A percentile compares a stretch with the other conserved stretches of the same genome.
Conservation (phyloP, 2,797 vertebrate genomes). For the Diceros bicornis region DNA sequence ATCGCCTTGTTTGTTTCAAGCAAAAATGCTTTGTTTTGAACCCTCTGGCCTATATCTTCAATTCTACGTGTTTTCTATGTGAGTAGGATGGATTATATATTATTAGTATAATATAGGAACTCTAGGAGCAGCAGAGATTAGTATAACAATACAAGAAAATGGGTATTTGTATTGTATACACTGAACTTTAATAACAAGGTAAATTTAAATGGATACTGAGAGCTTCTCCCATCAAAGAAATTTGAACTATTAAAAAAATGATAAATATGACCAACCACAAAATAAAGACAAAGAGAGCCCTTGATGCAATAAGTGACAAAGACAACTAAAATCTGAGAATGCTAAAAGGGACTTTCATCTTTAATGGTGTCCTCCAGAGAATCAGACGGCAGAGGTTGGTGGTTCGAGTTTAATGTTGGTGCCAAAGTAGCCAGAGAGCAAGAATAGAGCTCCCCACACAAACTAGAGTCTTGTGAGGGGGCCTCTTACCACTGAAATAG, state of each 20-base stretch:
- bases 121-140: neutral
- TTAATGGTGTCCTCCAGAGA: neutral
- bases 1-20: neutral
- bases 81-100: neutral
- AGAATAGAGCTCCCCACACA: neutral
- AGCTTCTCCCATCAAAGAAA: neutral
- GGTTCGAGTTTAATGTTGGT: neutral
- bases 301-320: neutral
- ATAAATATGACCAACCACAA: neutral
- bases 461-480: too few species aligned
- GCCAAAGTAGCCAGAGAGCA: neutral
- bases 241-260: neutral
- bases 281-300: neutral
- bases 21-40: conserved; percentile 5
- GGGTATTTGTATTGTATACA: neutral
- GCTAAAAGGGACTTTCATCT: neutral
- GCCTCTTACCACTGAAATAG: neutral
- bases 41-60: neutral
- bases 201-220: neutral
- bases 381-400: neutral
- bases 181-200: neutral
- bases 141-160: neutral
- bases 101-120: neutral
- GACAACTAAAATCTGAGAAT: neutral
- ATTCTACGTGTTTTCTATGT: neutral